Conservation (phyloP, 2,797 vertebrate species). For the Tangara arthus region DNA sequence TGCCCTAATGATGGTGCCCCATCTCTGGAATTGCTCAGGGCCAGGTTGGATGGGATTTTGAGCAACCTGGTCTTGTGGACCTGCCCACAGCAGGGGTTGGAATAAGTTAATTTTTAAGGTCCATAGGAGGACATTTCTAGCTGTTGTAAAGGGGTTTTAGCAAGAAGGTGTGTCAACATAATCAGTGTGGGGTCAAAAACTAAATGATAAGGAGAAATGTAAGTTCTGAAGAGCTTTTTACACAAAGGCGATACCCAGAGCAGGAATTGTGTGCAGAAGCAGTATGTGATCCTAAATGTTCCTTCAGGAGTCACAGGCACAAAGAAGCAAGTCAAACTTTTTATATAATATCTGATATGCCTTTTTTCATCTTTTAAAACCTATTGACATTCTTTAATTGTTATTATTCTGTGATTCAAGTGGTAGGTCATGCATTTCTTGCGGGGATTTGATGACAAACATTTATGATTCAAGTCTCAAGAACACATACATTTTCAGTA, state of each 20-base stretch:
- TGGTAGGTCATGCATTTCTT: not conserved
- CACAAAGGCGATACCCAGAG: not conserved
- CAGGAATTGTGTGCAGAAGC: not conserved
- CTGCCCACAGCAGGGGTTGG: not conserved
- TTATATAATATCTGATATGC: not conserved
- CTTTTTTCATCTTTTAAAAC: not conserved
- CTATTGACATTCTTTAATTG: not conserved
- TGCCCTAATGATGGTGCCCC: not conserved
- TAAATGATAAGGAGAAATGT: not conserved
- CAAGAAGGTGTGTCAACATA: not conserved
- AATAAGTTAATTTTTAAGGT: not conserved
- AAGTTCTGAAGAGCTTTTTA: not conserved
- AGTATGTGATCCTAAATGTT: not conserved
- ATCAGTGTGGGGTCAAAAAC: not conserved
- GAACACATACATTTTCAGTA: not conserved
- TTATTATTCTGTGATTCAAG: not conserved
- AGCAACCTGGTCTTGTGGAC: not conserved
- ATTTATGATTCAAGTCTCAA: not conserved
- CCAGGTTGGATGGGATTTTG: not conserved
- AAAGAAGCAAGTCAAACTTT: not conserved
- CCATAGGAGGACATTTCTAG: not conserved
- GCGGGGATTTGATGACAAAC: not conserved
- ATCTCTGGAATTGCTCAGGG: not conserved
- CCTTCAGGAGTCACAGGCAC: not conserved
- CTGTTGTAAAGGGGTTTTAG: not conserved